A percentile compares a stretch with the other conserved stretches of the same genome.
Conservation (phyloP, 1,140 invertebrate genomes). For the Drosophila athabasca region DNA sequence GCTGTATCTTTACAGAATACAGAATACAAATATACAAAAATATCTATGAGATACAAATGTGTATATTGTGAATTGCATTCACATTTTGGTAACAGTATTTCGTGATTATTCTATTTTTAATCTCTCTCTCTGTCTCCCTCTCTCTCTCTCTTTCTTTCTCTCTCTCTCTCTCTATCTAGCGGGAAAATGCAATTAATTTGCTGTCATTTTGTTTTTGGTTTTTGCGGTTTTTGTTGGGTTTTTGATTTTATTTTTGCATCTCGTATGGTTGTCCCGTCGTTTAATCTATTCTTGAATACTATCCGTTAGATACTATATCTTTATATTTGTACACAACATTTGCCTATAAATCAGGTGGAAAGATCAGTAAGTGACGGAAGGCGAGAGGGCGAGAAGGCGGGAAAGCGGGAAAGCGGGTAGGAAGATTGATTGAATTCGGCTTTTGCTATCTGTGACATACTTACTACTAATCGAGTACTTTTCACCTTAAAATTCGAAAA, state of each 20-base stretch:
- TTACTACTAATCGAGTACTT: background rate
- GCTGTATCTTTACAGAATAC: no score
- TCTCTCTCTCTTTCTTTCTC: no score
- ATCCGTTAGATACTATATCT: background rate
- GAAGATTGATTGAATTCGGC: no score
- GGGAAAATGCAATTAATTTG: constrained; percentile 60
- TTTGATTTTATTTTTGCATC: constrained; percentile 32
- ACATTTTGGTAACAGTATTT: constrained; percentile 51
- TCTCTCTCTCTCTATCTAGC: no score
- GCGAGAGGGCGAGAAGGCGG: no score
- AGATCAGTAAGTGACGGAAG: no score
- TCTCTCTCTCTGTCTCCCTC: background rate
- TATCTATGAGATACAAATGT: constrained; percentile 1
- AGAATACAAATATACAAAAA: background rate
- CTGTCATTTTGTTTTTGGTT: constrained; percentile 47
- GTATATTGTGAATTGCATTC: constrained; percentile 22
- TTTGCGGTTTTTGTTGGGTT: constrained; percentile 11
- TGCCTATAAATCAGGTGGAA: constrained; percentile 41
- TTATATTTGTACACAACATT: constrained; percentile 17
- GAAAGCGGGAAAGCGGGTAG: no score
- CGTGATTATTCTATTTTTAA: constrained; percentile 50
- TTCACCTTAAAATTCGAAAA: background rate
- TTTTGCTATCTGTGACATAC: background rate
- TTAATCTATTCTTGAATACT: constrained; percentile 33
- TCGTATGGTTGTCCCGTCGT: background rate